Base-by-base conservation (phyloP, 1,140 invertebrate species). In the Eulimnadia texana region DNA sequence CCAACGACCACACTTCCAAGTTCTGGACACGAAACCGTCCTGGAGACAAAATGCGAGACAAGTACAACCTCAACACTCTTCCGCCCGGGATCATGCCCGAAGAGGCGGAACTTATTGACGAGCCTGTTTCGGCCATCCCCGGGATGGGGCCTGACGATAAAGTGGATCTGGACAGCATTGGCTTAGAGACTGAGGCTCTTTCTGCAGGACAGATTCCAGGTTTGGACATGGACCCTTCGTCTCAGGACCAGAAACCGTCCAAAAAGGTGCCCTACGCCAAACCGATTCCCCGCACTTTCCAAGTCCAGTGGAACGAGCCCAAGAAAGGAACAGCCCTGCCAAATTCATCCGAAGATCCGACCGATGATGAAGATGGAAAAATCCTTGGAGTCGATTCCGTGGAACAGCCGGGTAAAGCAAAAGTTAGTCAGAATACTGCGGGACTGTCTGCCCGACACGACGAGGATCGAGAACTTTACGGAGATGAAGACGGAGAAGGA, bases 1-100 rank as follows among this genome's bases (percentile, higher is more conserved):
- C 93, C 23, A 98, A 98, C 76, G 95, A 98, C 76, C 94, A 98
- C 68, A 93, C 93, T 3, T 94, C 83, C 54, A 99, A 99, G 77
- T 99, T 99, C 75, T 99, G 96, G 96, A 98, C 96, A 1, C 78
- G 97, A 64, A 99, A 99, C 77, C 79, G 95, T 50, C 96, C 97
- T 3, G 97, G 97, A 28, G 97, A 99, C 78, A 80, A 86, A 60
- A 98, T 99, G 89, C 82, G 92, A 70, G 97, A 99, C 70, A 95
- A 91, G 76, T 93, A 93, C 70, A 93, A 93, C 77, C 76, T 97
- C n/a, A 98, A 98, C 70, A 93, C 88, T 10, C 72, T 94, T 54
- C 88, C 90, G 22, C 81, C 84, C 49, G 86, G 85, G 55, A 73
- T 82, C 58, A 79, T 80, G 2, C 68, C 82, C 25, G 85, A 88